Evolutionary conservation across 2,113 vertebrate species (phyloP).

Genomic region (Arothron firmamentum): DNA sequence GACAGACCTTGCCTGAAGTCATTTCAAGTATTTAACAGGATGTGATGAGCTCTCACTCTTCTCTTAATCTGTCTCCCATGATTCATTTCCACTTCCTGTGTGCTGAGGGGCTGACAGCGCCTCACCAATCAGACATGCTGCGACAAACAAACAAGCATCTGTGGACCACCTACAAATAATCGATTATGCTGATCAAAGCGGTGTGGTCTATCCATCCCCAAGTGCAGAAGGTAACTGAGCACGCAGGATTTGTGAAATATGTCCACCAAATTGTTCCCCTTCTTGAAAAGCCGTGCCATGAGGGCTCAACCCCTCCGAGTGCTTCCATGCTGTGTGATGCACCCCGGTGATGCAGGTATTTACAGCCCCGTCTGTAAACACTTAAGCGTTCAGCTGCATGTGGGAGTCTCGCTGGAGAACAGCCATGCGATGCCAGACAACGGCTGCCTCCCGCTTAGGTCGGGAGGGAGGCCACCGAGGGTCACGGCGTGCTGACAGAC

Average conservation of each 20-base stretch:
- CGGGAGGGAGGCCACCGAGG: constrained; percentile 2
- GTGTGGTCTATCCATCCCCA: constrained; percentile 10
- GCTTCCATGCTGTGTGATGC: constrained; percentile 18
- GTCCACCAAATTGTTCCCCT: neutral
- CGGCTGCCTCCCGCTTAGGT: constrained; percentile 5
- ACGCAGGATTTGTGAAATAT: neutral
- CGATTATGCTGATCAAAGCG: neutral
- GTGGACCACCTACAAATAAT: constrained; percentile 15
- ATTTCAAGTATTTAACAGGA: constrained; percentile 64
- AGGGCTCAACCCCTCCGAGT: constrained; percentile 28
- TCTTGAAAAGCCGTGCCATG: neutral
- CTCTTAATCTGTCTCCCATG: constrained; percentile 68
- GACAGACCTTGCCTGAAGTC: constrained; percentile 59
- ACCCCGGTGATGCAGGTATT: constrained; percentile 32
- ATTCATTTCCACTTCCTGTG: constrained; percentile 68
- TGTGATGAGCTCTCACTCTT: constrained; percentile 65
- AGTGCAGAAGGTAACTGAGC: neutral
- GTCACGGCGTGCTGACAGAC: constrained; percentile 8
- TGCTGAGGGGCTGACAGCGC: constrained; percentile 48
- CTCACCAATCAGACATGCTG: constrained; percentile 40
- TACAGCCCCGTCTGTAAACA: constrained; percentile 39
- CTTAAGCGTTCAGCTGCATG: constrained; percentile 1
- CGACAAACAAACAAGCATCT: constrained; percentile 39
- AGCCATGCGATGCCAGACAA: constrained; percentile 17
- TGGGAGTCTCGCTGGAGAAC: constrained; percentile 10